These are phyloP conservation scores for Papilio gigon DNA, from an alignment of 2,888 invertebrate genomes.

Conservation along the genomic window DNA sequence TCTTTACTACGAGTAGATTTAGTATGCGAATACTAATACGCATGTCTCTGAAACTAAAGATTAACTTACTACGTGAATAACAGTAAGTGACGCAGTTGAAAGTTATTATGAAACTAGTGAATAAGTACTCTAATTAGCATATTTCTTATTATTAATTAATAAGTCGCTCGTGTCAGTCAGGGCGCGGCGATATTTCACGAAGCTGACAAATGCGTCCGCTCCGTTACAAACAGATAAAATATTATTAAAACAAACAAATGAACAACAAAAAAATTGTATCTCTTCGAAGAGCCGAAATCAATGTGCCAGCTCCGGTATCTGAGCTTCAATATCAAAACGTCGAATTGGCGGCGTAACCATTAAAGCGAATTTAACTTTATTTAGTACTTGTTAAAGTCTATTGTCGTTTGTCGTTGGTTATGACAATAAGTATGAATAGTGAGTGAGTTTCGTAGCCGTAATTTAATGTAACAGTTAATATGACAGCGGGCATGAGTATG, in stretches of 20 bases:
- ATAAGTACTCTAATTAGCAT: constrained; percentile 66
- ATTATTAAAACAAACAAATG: constrained; percentile 83
- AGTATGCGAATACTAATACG: no score
- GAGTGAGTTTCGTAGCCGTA: constrained; percentile 75
- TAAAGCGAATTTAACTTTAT: constrained; percentile 46
- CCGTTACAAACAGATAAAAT: constrained; percentile 81
- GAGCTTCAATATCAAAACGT: constrained; percentile 49
- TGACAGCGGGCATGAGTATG: constrained; percentile 80
- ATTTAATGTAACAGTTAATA: constrained; percentile 83
- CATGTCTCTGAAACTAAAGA: no score
- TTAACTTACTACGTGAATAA: not conserved
- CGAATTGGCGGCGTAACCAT: constrained; percentile 42
- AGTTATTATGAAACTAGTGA: not conserved
- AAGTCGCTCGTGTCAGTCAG: constrained; percentile 65
- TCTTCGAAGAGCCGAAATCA: constrained; percentile 82
- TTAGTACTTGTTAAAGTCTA: constrained; percentile 37
- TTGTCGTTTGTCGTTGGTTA: constrained; percentile 49
- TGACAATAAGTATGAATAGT: constrained; percentile 71
- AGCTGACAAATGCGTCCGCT: constrained; percentile 80
- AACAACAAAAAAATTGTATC: constrained; percentile 75
- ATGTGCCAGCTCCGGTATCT: constrained; percentile 72
- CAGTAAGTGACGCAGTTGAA: not conserved
- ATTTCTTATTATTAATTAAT: constrained; percentile 74
- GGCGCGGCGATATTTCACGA: constrained; percentile 74
- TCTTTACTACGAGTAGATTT: no score